A percentile compares a stretch with the other conserved stretches of the same genome.
Conservation (phyloP, 2,113 vertebrate species). For the Stigmatopora argus region DNA sequence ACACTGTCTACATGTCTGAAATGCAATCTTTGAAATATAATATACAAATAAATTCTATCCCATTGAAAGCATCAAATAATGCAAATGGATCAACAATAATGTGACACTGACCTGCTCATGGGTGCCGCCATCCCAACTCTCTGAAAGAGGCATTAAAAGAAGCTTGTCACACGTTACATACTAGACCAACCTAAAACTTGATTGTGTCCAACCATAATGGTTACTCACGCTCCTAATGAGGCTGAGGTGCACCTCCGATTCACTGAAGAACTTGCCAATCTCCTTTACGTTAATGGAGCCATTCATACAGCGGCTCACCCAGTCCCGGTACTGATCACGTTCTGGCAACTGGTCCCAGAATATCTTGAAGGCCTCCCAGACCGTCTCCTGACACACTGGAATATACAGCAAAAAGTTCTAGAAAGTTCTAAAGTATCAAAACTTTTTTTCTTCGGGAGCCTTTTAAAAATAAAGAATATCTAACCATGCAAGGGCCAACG, state of each 20-base stretch:
- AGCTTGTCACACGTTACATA: background rate
- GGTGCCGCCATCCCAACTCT: constrained; percentile 42
- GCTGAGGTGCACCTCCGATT: constrained; percentile 78
- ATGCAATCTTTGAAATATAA: background rate
- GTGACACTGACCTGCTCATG: constrained; percentile 49
- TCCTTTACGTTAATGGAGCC: constrained; percentile 74
- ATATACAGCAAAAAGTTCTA: constrained; percentile 17
- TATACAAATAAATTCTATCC: background rate
- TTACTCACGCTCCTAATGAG: constrained; percentile 77
- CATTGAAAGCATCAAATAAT: background rate
- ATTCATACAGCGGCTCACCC: constrained; percentile 80
- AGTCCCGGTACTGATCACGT: constrained; percentile 77
- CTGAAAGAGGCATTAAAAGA: constrained; percentile 48
- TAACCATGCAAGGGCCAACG: no score
- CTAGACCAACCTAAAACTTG: no score
- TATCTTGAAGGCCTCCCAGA: constrained; percentile 94
- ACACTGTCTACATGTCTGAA: background rate
- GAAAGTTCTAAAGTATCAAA: no score
- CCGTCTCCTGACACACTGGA: constrained; percentile 91
- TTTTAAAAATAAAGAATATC: no score
- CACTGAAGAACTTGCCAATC: constrained; percentile 85
- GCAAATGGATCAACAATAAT: background rate
- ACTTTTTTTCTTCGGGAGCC: no score
- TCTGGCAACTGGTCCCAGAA: constrained; percentile 92
- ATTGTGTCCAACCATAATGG: background rate